A percentile compares a stretch with the other conserved stretches of the same genome.
phyloP scores from a whole-genome alignment of 2,113 vertebrate genomes.

The Rhipidura dahli region DNA sequence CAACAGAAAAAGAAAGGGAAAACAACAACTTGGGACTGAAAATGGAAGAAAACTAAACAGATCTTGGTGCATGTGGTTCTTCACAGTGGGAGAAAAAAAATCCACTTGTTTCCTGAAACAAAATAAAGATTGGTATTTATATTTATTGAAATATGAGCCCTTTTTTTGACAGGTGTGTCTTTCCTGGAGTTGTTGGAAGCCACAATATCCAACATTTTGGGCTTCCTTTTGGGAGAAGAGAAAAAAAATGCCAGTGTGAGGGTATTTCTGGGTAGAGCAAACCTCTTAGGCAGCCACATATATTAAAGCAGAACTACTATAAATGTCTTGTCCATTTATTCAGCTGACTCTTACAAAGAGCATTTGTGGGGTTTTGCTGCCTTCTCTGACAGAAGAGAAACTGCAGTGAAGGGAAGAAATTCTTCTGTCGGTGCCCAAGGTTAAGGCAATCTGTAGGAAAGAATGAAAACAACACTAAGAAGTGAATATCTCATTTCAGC shows the following conservation, averaged over 20 bases:
- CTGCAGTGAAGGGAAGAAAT: neutral
- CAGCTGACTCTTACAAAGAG: neutral
- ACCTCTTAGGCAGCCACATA: neutral
- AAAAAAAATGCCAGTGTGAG: neutral
- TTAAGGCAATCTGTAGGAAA: neutral
- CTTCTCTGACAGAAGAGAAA: conserved; percentile 5
- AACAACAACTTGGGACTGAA: neutral
- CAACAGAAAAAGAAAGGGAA: neutral
- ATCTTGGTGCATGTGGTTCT: neutral
- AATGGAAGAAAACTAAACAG: neutral
- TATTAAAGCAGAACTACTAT: neutral
- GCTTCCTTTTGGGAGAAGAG: neutral
- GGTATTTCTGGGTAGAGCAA: neutral
- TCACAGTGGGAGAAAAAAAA: neutral
- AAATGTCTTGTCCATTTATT: neutral
- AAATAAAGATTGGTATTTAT: neutral
- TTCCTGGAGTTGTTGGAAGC: neutral
- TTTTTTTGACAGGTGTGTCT: neutral
- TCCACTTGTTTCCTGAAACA: neutral
- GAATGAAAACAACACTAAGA: neutral
- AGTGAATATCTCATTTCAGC: neutral
- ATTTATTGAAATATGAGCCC: neutral
- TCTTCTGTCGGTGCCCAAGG: neutral
- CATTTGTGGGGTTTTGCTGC: neutral
- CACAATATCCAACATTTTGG: neutral